Base-by-base conservation (phyloP, 2,888 invertebrate species). In the Pachymerium ferrugineum region DNA sequence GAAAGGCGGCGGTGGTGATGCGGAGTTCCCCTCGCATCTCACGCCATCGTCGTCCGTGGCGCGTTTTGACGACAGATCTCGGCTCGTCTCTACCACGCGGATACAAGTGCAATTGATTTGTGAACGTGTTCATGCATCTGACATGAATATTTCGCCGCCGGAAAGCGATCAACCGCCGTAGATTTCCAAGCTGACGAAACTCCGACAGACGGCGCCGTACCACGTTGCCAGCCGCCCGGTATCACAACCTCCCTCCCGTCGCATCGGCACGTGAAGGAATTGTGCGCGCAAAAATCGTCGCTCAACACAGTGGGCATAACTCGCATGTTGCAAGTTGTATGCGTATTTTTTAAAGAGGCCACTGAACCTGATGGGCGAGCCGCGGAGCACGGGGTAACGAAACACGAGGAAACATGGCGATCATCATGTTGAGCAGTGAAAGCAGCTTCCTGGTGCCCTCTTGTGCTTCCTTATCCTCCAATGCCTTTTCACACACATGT, bases 341-440 rank as follows among this genome's bases (percentile, higher is more conserved):
- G n/a, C n/a, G n/a, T n/a, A n/a, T n/a, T n/a, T n/a, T 62, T 62
- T 62, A 62, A 62, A n/a, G 62, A 62, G 62, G 62, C 25, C 62
- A 62, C 25, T 62, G 62, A 62, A 62, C 62, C 28, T 14, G 1
- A 62, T 25, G 62, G 28, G 62, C 62, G 62, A 28, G 14, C 28
- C 25, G 62, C 62, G 62, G 62, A 62, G 62, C 62, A 25, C 62
- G 62, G 62, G n/a, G 62, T 62, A 62, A 62, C 62, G 62, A 62
- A 62, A 62, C 62, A 62, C 62, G 62, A 62, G 62, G 62, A 62
- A 62, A 62, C 62, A 62, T 62, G 62, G 62, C 62, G 62, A 62
- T 62, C 62, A 62, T 62, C 62, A 25, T 12, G 62, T 62, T 62
- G 62, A 62, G 28, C 28, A 62, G 62, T 28, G 62, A 62, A 62